Evolutionary conservation across 2,888 invertebrate genomes (phyloP).

Genomic region (Drosophila melanosoma): DNA sequence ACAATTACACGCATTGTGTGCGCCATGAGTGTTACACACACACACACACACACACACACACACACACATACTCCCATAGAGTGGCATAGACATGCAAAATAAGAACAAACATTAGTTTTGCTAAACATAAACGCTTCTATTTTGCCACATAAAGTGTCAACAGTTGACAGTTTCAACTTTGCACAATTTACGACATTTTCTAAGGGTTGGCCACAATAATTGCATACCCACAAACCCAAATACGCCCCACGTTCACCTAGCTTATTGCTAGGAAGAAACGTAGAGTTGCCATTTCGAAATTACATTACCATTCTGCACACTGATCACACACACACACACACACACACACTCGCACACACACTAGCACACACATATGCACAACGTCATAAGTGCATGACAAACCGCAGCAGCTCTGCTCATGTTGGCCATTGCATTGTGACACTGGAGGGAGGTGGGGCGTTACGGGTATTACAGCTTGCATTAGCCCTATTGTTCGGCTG

Average conservation of each 20-base stretch:
- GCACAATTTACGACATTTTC: constrained; percentile 61
- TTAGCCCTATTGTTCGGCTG: constrained; percentile 45
- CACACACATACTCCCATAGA: not conserved
- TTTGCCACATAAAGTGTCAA: constrained; percentile 69
- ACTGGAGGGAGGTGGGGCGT: not conserved
- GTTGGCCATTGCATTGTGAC: constrained; percentile 12
- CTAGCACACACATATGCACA: not conserved
- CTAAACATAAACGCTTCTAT: constrained; percentile 62
- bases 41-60: not conserved
- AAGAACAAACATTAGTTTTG: constrained; percentile 61
- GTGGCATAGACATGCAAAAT: constrained; percentile 8
- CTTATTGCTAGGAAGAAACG: not conserved
- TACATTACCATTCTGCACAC: constrained; percentile 50
- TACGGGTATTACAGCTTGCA: constrained; percentile 16
- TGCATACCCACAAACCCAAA: not conserved
- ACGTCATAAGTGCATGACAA: not conserved
- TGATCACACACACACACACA: constrained; percentile 17
- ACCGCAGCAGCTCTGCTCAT: constrained; percentile 43
- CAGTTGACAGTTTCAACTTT: constrained; percentile 70
- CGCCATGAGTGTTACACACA: constrained; percentile 26
- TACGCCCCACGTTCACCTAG: not conserved
- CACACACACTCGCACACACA: constrained; percentile 1
- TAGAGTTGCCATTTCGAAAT: constrained; percentile 51
- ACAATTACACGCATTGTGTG: constrained; percentile 61
- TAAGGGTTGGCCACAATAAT: constrained; percentile 2